Base-by-base conservation (phyloP, 2,888 invertebrate genomes). In the Lypha dubia region DNA sequence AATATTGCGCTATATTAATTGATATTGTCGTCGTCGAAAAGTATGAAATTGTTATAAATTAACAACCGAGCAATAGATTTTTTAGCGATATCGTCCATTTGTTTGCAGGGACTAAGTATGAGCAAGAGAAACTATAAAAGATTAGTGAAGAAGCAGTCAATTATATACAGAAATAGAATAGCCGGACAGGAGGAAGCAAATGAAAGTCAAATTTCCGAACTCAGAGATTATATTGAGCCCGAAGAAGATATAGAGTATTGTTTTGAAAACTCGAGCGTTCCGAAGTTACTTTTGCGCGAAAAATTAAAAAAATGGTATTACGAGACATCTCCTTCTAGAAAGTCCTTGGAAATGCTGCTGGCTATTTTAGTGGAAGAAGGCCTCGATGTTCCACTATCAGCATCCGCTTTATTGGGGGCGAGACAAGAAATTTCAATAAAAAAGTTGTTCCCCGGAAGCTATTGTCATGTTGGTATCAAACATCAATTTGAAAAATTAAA, bases 231-330 rank as follows among this genome's bases (percentile, higher is more conserved):
- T 28, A 28, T 56, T 24, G 24, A 53, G 56, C n/a, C 28, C 8
- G n/a, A n/a, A 13, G 24, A 53, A 53, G 17, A 53, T 24, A 56
- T n/a, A n/a, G 28, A n/a, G 15, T 8, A 56, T 28, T 56, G n/a
- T n/a, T 28, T 56, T 56, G 56, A 28, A 28, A 15, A 28, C 28
- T 56, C 2, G 28, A 11, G 28, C 15, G n/a, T 56, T 28, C 15
- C 24, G 28, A 56, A 56, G 56, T 32, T 56, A 15, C 6, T 13
- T 6, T 62, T 62, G 38, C 41, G 62, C 15, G 17, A 65, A 65
- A 65, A 65, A 65, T 65, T 65, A 65, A 65, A 46, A 46, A 65
- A 65, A 24, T 65, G 28, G 65, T 65, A 46, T 15, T 44, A 28
- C n/a, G 46, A 65, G 46, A 65, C 46, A 24, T 20, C 28, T 22